phyloP scores from a whole-genome alignment of 2,888 invertebrate genomes.

The Cantharis nigra region DNA sequence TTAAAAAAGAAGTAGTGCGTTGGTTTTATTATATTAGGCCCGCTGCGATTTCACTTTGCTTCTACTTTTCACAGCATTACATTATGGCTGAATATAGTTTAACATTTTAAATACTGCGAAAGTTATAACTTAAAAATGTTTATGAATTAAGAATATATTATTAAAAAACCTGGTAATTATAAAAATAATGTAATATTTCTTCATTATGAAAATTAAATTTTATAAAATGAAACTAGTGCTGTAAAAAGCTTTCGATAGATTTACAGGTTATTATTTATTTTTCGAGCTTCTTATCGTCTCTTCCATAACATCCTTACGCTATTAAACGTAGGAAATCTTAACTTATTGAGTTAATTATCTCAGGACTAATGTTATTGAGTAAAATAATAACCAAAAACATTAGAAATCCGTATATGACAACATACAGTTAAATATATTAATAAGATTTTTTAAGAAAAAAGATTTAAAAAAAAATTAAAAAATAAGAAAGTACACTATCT shows the following conservation, averaged over 20 bases:
- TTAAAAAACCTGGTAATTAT: no score
- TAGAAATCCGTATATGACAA: slow-evolving; percentile 13
- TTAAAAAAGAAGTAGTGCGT: no score
- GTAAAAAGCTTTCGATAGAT: no score
- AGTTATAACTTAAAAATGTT: no score
- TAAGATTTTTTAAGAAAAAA: neutral
- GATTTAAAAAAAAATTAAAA: no score
- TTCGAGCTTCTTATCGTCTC: slow-evolving; percentile 26
- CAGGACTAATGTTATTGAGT: slow-evolving; percentile 28
- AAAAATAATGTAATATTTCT: neutral
- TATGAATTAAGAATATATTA: no score
- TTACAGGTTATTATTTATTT: slow-evolving; percentile 32
- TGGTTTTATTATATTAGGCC: no score
- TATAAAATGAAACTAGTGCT: neutral
- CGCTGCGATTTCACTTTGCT: no score
- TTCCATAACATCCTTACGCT: slow-evolving; percentile 21
- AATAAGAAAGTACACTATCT: slow-evolving; percentile 4
- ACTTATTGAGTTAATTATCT: slow-evolving; percentile 32
- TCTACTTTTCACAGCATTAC: no score
- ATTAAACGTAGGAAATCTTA: slow-evolving; percentile 27
- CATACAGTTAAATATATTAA: slow-evolving; percentile 6
- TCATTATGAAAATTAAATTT: neutral
- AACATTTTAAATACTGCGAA: no score
- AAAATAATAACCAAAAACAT: slow-evolving; percentile 19
- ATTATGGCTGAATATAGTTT: no score